Conservation (phyloP, 2,888 invertebrate species). For the Sclerodermus sp. region DNA sequence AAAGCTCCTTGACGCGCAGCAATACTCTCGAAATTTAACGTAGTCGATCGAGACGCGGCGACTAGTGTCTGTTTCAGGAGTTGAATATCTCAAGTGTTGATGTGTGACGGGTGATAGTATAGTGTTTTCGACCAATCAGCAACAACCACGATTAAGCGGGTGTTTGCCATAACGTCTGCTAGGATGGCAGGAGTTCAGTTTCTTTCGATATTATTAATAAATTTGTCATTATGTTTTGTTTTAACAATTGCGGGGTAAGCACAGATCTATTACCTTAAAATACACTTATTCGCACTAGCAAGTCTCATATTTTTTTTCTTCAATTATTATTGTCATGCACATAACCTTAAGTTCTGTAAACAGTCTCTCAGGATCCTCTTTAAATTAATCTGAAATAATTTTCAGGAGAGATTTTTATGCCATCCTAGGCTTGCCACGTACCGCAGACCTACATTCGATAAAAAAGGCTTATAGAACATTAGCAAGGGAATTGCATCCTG, state of each 20-base stretch:
- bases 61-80: too few relatives aligned
- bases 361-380: background rate
- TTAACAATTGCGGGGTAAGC: conserved; percentile 49
- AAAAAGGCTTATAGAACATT: conserved; percentile 96
- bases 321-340: background rate
- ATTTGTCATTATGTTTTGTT: conserved; percentile 43
- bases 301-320: conserved; percentile 11
- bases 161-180: conserved; percentile 48
- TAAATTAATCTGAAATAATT: conserved; percentile 4
- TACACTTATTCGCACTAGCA: background rate
- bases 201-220: conserved; percentile 44
- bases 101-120: too few relatives aligned
- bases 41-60: too few relatives aligned
- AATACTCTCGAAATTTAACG: too few relatives aligned
- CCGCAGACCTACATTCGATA: conserved; percentile 89
- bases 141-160: conserved; percentile 42
- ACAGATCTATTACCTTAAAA: conserved; percentile 4
- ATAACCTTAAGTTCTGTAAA: conserved; percentile 15
- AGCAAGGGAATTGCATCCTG: conserved; percentile 97
- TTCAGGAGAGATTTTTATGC: conserved; percentile 88
- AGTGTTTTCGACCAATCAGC: conserved; percentile 50
- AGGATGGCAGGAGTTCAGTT: conserved; percentile 50
- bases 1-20: too few relatives aligned
- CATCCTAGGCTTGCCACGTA: conserved; percentile 83
- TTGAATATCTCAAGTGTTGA: too few relatives aligned